phyloP scores from a whole-genome alignment of 92 coral and sea anemone species.

The Plumapathes pennacea region DNA sequence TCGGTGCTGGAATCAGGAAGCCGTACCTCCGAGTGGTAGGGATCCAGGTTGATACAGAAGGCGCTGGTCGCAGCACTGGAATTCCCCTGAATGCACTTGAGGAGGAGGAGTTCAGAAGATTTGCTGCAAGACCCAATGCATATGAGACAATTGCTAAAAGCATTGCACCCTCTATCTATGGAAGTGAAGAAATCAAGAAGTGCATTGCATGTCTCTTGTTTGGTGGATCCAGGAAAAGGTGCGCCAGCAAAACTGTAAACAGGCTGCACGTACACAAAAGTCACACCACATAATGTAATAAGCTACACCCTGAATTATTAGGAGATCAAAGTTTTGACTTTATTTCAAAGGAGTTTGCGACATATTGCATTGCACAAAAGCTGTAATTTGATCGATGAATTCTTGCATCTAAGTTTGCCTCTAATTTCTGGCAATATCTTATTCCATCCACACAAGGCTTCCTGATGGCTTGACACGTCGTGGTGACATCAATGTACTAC shows the following conservation, averaged over 20 bases:
- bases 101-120: slow-evolving; percentile 90
- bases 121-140: slow-evolving; percentile 82
- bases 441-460: too few species aligned
- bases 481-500: slow-evolving; percentile 89
- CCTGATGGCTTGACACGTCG: slow-evolving; percentile 98
- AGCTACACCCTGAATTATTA: neutral
- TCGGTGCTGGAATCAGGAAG: slow-evolving; percentile 92
- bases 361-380: neutral
- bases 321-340: neutral
- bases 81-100: slow-evolving; percentile 63
- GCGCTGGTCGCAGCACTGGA: slow-evolving; percentile 89
- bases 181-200: slow-evolving; percentile 92
- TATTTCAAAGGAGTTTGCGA: neutral
- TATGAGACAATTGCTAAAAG: slow-evolving; percentile 85
- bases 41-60: slow-evolving; percentile 92
- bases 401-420: too few species aligned
- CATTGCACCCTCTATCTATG: slow-evolving; percentile 98
- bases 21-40: slow-evolving; percentile 97
- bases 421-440: too few species aligned
- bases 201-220: slow-evolving; percentile 92
- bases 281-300: neutral
- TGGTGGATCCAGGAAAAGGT: slow-evolving; percentile 99
- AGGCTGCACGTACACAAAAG: too few species aligned
- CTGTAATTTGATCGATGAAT: too few species aligned
- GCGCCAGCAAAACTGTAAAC: too few species aligned